Evolutionary conservation across 2,797 vertebrate genomes (phyloP), one percentile per base, ranked within the genome.

Genomic region (Euphonia xanthogaster): DNA sequence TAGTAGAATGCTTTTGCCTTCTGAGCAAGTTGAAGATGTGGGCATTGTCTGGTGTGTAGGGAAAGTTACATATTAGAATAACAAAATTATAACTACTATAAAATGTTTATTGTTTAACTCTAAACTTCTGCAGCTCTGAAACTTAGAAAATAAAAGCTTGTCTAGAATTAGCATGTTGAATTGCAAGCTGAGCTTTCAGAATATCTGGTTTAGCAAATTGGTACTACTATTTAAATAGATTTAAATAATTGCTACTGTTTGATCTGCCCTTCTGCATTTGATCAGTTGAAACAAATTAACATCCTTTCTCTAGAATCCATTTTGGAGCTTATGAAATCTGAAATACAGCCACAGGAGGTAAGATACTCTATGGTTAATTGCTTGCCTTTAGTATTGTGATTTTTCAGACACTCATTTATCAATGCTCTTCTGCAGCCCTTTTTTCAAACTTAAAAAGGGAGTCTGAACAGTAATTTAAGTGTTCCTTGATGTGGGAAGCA

Each of bases 321-420:
- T 48, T 94, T 97, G 92, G 97, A 98, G 42, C 92, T 96, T 82
- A 97, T 97, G 91, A 98, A 98, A 93, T 81, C 97, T 88, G 98
- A 99, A 71, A 96, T 97, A 95, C 97, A 98, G 55, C 97, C 98
- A 62, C 98, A 97, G 93, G 98, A 99, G 99, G 99, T 99, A 98
- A 98, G 98, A 91, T 61, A 31, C 48, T 81, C 19, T 61, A 33
- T 57, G 88, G 44, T 70, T 88, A 92, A 80, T 71, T 91, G 44
- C 21, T 90, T 93, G 72, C 25, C 45, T 68, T 75, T 74, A 83
- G 40, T 65, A 47, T 58, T 80, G 24, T 86, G 35, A 44, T 54
- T 71, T 91, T 35, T 44, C 57, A 87, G 88, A 68, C 80, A 77
- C 35, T 27, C 18, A 20, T 39, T 60, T 60, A 39, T 40, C 84